Evolutionary conservation across 2,888 invertebrate species (phyloP).

Genomic region (Thymelicus sylvestris): DNA sequence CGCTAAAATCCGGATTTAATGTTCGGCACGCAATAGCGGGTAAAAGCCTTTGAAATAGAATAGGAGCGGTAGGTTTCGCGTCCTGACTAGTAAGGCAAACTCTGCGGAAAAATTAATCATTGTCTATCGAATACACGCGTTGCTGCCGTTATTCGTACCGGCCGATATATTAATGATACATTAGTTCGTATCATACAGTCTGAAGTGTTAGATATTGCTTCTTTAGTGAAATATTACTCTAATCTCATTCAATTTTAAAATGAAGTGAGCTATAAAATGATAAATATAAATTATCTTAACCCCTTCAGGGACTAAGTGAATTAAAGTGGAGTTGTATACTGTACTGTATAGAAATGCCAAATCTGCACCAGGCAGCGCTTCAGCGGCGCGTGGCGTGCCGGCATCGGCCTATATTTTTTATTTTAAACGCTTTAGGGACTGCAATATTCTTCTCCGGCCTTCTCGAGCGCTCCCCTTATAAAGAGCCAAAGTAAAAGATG

Average conservation of each 20-base stretch:
- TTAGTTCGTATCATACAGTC: neutral
- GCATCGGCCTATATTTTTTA: conserved; percentile 33
- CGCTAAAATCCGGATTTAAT: conserved; percentile 43
- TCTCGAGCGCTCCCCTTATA: conserved; percentile 36
- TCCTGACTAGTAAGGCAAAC: conserved; percentile 19
- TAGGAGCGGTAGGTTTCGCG: conserved; percentile 9
- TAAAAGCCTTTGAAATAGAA: conserved; percentile 23
- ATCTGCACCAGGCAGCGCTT: conserved; percentile 4
- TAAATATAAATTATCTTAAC: neutral
- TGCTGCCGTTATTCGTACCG: conserved; percentile 11
- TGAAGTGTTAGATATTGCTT: neutral
- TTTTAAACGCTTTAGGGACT: conserved; percentile 39
- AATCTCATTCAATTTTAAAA: neutral
- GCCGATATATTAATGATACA: conserved; percentile 10
- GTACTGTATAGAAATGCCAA: conserved; percentile 18
- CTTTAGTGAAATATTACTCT: neutral
- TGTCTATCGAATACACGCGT: conserved; percentile 32
- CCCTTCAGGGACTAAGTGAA: neutral
- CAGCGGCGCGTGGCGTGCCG: conserved; percentile 10
- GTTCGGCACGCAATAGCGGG: conserved; percentile 36
- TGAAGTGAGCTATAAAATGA: neutral
- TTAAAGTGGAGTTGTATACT: neutral
- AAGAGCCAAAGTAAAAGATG: conserved; percentile 39
- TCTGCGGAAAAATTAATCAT: conserved; percentile 23
- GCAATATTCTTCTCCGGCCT: conserved; percentile 35